Evolutionary conservation across 2,113 vertebrate genomes (phyloP).

Genomic region (Capricornis sumatraensis): DNA sequence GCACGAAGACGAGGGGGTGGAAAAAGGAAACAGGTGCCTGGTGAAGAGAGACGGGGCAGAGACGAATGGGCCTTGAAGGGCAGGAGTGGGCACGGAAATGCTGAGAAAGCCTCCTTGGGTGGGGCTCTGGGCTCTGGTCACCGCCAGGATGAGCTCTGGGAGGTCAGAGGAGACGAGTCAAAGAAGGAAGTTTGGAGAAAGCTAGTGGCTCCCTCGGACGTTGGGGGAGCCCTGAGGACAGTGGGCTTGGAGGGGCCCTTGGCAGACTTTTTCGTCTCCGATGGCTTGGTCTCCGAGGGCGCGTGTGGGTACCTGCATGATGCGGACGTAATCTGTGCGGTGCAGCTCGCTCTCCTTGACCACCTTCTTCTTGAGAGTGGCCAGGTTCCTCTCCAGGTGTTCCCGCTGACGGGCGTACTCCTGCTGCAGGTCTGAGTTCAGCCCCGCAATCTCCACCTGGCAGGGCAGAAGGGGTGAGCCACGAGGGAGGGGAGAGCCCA

Average conservation of each 20-base stretch:
- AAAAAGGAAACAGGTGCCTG: neutral
- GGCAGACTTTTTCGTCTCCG: neutral
- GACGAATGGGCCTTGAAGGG: rapidly evolving
- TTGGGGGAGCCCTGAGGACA: neutral
- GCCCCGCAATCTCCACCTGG: conserved; percentile 84
- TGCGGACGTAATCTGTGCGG: conserved; percentile 80
- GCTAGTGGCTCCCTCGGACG: neutral
- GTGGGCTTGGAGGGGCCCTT: neutral
- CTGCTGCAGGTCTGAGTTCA: conserved; percentile 83
- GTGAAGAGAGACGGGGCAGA: neutral
- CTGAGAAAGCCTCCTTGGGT: neutral
- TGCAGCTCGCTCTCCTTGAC: conserved; percentile 85
- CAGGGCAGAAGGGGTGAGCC: neutral
- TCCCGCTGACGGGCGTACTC: conserved; percentile 83
- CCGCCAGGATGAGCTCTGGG: neutral
- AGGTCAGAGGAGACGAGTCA: neutral
- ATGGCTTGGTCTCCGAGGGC: rapidly evolving
- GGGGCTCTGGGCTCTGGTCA: neutral
- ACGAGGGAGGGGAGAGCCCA: rapidly evolving
- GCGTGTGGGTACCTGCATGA: conserved; percentile 85
- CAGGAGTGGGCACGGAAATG: neutral
- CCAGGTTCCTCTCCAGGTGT: conserved; percentile 86
- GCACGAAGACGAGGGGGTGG: neutral
- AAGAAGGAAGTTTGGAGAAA: neutral
- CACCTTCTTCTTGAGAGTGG: conserved; percentile 84